Conservation (phyloP, 2,113 vertebrate genomes). For the Epinephelus moara region DNA sequence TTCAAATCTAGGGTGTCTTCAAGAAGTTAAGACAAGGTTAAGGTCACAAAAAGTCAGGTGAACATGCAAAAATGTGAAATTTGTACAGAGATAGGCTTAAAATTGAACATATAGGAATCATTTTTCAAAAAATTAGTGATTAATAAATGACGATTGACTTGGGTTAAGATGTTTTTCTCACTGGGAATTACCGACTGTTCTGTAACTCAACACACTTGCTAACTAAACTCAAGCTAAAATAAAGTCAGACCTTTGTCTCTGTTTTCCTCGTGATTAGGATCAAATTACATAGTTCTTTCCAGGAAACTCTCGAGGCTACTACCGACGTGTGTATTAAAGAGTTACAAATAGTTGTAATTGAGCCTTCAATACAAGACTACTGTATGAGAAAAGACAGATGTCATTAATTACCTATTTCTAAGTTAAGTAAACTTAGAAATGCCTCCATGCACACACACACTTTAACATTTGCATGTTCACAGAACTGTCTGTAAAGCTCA, state of each 20-base stretch:
- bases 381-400: too few species aligned
- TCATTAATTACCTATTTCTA: too few species aligned
- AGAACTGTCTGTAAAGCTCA: slow-evolving; percentile 54
- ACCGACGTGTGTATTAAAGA: background rate
- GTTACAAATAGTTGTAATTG: slow-evolving; percentile 1
- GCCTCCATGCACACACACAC: slow-evolving; percentile 26
- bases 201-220: background rate
- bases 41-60: background rate
- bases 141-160: background rate
- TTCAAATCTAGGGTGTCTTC: background rate
- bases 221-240: background rate
- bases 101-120: background rate
- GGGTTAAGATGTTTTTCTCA: background rate
- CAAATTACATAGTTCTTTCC: background rate
- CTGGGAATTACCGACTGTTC: background rate
- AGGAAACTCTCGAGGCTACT: background rate
- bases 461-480: slow-evolving; percentile 60
- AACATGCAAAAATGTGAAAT: background rate
- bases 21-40: too few species aligned
- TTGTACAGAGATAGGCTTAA: background rate
- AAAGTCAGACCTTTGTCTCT: background rate
- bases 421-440: slow-evolving; percentile 53
- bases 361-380: background rate
- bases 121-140: background rate
- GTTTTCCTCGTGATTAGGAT: background rate